A percentile compares a stretch with the other conserved stretches of the same genome.
phyloP scores from a whole-genome alignment of 1,140 invertebrate species.

The Heliconius congener region DNA sequence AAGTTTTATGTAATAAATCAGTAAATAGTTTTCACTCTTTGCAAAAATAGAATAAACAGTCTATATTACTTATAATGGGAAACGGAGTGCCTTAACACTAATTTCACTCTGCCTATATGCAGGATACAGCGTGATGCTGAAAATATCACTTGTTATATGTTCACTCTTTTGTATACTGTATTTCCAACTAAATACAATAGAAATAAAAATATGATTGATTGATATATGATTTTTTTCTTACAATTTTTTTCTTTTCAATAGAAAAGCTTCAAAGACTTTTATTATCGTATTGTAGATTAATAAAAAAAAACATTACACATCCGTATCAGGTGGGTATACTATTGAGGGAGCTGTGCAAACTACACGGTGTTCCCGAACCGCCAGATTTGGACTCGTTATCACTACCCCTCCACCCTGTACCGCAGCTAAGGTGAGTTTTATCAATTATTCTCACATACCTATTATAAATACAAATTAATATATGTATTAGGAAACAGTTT shows the following conservation, averaged over 20 bases:
- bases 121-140: too few relatives aligned
- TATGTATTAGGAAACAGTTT: too few relatives aligned
- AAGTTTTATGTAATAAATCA: neutral
- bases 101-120: too few relatives aligned
- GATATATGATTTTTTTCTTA: too few relatives aligned
- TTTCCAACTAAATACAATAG: too few relatives aligned
- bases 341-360: constrained; percentile 92
- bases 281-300: constrained; percentile 11
- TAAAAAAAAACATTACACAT: constrained; percentile 6
- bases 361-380: constrained; percentile 92
- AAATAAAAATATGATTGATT: too few relatives aligned
- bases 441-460: too few relatives aligned
- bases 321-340: constrained; percentile 90
- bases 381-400: constrained; percentile 91
- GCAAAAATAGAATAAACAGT: neutral
- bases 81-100: too few relatives aligned
- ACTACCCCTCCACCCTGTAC: constrained; percentile 83
- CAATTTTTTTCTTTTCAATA: too few relatives aligned
- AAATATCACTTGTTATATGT: too few relatives aligned
- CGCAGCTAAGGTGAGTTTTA: constrained; percentile 59
- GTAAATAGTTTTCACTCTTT: neutral
- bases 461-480: too few relatives aligned
- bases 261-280: neutral
- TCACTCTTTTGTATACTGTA: too few relatives aligned
- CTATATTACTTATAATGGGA: neutral